phyloP scores from a whole-genome alignment of 2,888 invertebrate genomes.

The Panopea generosa region DNA sequence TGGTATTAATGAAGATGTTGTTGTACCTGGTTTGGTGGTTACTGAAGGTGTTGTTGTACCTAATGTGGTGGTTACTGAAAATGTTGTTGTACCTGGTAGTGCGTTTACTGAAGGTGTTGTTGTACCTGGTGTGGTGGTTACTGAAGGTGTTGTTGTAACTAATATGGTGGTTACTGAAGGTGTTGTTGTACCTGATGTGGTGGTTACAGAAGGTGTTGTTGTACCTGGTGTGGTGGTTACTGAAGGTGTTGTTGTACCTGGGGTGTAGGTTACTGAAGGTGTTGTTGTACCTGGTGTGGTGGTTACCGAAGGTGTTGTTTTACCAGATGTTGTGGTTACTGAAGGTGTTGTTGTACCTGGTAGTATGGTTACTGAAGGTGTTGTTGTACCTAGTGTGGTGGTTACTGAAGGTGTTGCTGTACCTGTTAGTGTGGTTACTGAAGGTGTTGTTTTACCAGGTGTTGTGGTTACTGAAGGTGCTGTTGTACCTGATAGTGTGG shows the following conservation, averaged over 20 bases:
- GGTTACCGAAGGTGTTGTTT: background rate
- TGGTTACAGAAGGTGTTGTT: background rate
- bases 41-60: background rate
- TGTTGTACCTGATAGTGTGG: background rate
- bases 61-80: background rate
- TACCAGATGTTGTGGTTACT: conserved; percentile 1
- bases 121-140: background rate
- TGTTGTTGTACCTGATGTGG: conserved; percentile 4
- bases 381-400: background rate
- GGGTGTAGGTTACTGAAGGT: background rate
- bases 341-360: background rate
- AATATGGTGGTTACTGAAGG: conserved; percentile 2
- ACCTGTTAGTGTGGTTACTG: background rate
- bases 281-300: conserved; percentile 12
- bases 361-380: background rate
- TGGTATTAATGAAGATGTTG: background rate
- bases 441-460: background rate
- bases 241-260: background rate
- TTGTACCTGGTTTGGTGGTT: background rate
- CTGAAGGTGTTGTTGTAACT: background rate
- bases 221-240: background rate
- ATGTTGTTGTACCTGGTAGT: background rate
- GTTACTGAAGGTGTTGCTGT: background rate
- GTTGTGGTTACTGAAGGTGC: background rate
- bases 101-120: background rate